phyloP scores from a whole-genome alignment of 2,113 vertebrate species.

The Mus spicilegus region DNA sequence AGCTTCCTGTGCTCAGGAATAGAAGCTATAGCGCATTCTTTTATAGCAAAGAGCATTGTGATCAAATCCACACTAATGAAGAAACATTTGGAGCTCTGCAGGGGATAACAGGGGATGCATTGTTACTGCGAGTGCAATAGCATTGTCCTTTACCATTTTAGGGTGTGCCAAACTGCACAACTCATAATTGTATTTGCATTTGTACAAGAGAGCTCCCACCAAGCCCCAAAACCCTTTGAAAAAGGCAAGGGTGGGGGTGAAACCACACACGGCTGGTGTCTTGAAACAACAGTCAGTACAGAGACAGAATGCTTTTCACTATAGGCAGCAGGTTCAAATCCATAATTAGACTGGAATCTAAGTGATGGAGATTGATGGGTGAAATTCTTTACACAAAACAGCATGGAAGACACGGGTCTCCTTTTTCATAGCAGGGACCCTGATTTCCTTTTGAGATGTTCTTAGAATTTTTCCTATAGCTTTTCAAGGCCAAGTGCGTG shows the following conservation, averaged over 20 bases:
- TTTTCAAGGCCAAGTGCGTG: constrained; percentile 21
- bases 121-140: constrained; percentile 29
- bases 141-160: constrained; percentile 68
- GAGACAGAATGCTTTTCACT: constrained; percentile 32
- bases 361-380: constrained; percentile 49
- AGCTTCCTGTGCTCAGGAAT: constrained; percentile 11
- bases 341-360: constrained; percentile 64
- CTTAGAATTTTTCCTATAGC: neutral
- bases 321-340: constrained; percentile 36
- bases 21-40: neutral
- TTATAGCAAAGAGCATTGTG: constrained; percentile 8
- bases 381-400: constrained; percentile 59
- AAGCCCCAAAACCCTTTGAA: constrained; percentile 36
- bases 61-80: constrained; percentile 54
- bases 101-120: constrained; percentile 49
- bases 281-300: neutral
- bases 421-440: constrained; percentile 53
- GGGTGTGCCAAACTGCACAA: constrained; percentile 55
- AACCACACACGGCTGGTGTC: neutral
- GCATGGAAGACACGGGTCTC: neutral
- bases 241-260: neutral
- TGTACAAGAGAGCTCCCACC: constrained; percentile 64
- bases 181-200: constrained; percentile 71
- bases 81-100: constrained; percentile 47
- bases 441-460: constrained; percentile 29